A percentile compares a stretch with the other conserved stretches of the same genome.
phyloP scores from a whole-genome alignment of 2,113 vertebrate species.

The Uria lomvia region DNA sequence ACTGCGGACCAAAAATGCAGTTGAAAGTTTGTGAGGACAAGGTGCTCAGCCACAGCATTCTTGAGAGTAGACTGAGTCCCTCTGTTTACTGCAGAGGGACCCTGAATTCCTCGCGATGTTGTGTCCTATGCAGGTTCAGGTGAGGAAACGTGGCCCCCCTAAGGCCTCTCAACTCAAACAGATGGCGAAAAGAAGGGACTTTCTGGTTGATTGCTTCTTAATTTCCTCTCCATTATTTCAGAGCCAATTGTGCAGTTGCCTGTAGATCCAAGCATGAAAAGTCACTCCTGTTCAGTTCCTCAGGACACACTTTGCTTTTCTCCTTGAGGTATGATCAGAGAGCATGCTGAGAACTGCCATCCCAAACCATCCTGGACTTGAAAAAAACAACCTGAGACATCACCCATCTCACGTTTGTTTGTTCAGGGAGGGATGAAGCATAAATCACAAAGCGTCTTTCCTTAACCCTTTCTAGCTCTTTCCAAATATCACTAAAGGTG shows the following conservation, averaged over 20 bases:
- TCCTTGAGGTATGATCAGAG: neutral
- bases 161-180: neutral
- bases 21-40: neutral
- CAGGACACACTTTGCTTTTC: neutral
- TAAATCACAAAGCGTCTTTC: neutral
- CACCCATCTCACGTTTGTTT: neutral
- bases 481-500: neutral
- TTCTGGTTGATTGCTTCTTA: neutral
- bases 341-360: neutral
- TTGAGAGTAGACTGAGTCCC: neutral
- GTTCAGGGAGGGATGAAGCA: neutral
- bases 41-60: fast-evolving
- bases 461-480: neutral
- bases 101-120: fast-evolving
- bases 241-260: neutral
- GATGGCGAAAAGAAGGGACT: neutral
- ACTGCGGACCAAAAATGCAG: neutral
- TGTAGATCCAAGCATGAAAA: neutral
- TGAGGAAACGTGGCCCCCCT: fast-evolving
- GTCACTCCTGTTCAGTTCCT: neutral
- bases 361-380: neutral
- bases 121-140: fast-evolving
- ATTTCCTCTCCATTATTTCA: neutral
- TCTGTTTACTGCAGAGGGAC: neutral
- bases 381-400: neutral